Base-by-base conservation (phyloP, 92 coral and sea anemone species). In the Porites rus region DNA sequence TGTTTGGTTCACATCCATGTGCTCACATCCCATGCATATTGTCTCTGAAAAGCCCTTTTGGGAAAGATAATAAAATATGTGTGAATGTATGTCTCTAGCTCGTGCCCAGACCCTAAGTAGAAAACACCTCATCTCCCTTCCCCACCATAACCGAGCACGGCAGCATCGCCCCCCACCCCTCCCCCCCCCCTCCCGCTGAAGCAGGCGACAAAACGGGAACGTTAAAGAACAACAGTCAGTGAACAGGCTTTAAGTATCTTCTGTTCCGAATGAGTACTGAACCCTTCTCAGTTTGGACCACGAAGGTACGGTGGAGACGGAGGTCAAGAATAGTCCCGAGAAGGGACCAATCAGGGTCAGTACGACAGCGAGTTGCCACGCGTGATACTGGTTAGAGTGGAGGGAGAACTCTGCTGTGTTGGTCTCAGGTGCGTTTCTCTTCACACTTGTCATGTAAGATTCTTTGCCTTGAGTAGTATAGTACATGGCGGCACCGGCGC, bases 321-420 rank as follows among this genome's bases (percentile, higher is more conserved):
- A 76, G 58, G 66, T 85, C 82, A 25, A 72, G 58, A 18, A 77
- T 22, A 17, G 58, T 76, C n/a, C 77, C 83, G 20, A 17, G 65
- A 31, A 76, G 83, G 63, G 89, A 85, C 82, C 83, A 84, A 18
- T 84, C 83, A 52, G 83, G 19, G 60, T 84, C 88, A 59, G 65
- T 63, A 50, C 82, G 83, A 68, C 74, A 84, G 50, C 83, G 88
- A 28, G 59, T 84, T 16, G 72, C 73, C 16, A 84, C 88, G 16
- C 88, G 88, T 38, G 81, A 74, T 31, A 81, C 69, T 51, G 9
- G 2, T 6, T 28, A 0, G 20, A 83, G 63, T 22, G 60, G 58
- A 18, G 3, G 67, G 0, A 53, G 38, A 11, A 20, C 22, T 43
- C 24, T 71, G 80, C 69, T 24, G 20, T 83, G 87, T 73, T 72